Evolutionary conservation across 1,140 invertebrate species (phyloP), one percentile per base, ranked within the genome.

Genomic region (Cataglyphis hispanica): DNA sequence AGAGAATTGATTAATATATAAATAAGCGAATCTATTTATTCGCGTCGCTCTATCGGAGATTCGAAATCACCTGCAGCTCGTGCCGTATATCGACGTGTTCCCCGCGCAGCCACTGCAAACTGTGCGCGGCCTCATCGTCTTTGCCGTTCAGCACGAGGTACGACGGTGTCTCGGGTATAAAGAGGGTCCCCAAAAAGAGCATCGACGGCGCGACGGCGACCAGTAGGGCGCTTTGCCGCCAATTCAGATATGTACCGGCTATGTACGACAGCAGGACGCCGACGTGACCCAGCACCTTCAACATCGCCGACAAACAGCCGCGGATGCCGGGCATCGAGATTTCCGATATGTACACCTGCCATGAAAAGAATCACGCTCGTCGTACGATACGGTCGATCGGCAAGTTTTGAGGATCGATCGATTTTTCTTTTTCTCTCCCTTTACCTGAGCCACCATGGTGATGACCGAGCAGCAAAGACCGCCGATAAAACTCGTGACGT

Each of bases 321-420:
- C 98, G 95, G 78, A 98, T 97, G 70, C 97, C 97, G 19, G 98
- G 97, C 50, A 98, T 97, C 16, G 98, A 97, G 89, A 98, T 98
- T 96, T 99, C 98, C 77, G 97, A 98, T 86, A 99, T 97, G 95
- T 99, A 99, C 76, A 98, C 97, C 97, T 97, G 63, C 5, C 16
- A 1, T 58, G 31, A n/a, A 58, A 34, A 34, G 74, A 74, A 77
- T 25, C 37, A 75, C 40, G 63, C n/a, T 56, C 27, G 40, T 66
- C 19, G 64, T 70, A 25, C 25, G 46, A 58, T n/a, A 2, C 13
- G 31, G 31, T 50, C 31, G n/a, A 27, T 22, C 40, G 37, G 3
- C 43, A 50, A 37, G 27, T 5, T 53, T 67, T 13, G 8, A 16
- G 4, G 56, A 50, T 40, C 8, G 37, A n/a, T 69, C 34, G n/a